phyloP scores from a whole-genome alignment of 2,888 invertebrate genomes.

The Calliphora vomitoria region DNA sequence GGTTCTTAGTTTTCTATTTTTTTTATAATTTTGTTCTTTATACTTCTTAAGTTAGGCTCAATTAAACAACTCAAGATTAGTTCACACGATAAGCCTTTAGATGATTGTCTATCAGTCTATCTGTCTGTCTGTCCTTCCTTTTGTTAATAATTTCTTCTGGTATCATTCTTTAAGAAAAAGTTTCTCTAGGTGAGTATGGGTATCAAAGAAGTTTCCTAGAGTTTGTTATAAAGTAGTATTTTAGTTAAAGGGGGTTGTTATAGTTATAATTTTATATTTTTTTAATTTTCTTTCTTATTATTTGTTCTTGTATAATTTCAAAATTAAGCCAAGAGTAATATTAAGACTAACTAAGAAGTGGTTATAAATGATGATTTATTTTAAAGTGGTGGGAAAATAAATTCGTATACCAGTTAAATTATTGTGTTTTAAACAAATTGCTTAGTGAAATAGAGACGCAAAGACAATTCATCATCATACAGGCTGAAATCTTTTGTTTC shows the following conservation, averaged over 20 bases:
- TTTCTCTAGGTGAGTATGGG: too few species aligned
- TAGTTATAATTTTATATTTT: not conserved
- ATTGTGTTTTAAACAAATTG: slow-evolving; percentile 34
- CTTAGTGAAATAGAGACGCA: slow-evolving; percentile 27
- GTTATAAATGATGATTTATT: slow-evolving; percentile 66
- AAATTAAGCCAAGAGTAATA: slow-evolving; percentile 7
- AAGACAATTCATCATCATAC: not conserved
- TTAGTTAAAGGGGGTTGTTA: slow-evolving; percentile 27
- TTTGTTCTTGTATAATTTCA: slow-evolving; percentile 50
- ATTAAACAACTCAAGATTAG: slow-evolving; percentile 76
- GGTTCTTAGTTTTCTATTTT: not conserved
- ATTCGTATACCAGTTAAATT: not conserved
- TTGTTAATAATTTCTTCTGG: slow-evolving; percentile 2
- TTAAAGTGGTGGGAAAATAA: slow-evolving; percentile 60
- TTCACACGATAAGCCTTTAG: slow-evolving; percentile 77
- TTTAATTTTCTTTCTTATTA: slow-evolving; percentile 14
- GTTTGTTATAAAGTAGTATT: too few species aligned
- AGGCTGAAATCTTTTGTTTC: slow-evolving; percentile 23
- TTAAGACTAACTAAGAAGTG: slow-evolving; percentile 33
- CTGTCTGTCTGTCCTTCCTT: not conserved
- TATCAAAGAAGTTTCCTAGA: too few species aligned
- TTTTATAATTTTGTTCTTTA: not conserved
- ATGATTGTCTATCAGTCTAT: slow-evolving; percentile 39
- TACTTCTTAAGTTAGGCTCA: slow-evolving; percentile 69
- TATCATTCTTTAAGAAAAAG: slow-evolving; percentile 25